These are phyloP conservation scores for Tursiops truncatus DNA, from an alignment of 2,113 vertebrate species.

Conservation along the genomic window DNA sequence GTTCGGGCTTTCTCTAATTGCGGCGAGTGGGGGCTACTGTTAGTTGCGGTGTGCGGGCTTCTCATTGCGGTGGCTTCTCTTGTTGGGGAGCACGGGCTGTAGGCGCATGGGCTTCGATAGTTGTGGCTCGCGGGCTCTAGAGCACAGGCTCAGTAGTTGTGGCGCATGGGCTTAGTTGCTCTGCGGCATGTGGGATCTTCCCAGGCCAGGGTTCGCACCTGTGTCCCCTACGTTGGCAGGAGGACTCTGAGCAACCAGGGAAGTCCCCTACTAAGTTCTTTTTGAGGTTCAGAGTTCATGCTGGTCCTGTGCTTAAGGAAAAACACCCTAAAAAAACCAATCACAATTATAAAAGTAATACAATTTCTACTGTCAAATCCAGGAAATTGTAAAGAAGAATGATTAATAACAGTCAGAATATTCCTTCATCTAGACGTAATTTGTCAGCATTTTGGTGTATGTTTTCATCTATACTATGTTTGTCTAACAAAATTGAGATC, in stretches of 20 bases:
- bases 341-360: neutral
- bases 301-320: neutral
- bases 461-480: neutral
- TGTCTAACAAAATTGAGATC: neutral
- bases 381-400: neutral
- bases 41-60: too few relatives aligned
- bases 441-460: neutral
- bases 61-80: too few relatives aligned
- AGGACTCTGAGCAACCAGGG: neutral
- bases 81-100: too few relatives aligned
- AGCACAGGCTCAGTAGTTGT: too few relatives aligned
- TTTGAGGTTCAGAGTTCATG: neutral
- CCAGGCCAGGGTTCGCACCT: rapidly evolving
- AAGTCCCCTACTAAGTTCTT: neutral
- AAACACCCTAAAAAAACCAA: neutral
- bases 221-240: neutral
- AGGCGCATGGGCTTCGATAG: too few relatives aligned
- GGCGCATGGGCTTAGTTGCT: too few relatives aligned
- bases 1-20: too few relatives aligned
- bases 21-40: too few relatives aligned
- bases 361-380: neutral
- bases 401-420: neutral
- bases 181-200: neutral
- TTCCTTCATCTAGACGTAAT: neutral
- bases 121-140: too few relatives aligned